These are phyloP conservation scores for Mesorhabditis sp. DNA, from an alignment of 2,888 invertebrate genomes.

Conservation along the genomic window DNA sequence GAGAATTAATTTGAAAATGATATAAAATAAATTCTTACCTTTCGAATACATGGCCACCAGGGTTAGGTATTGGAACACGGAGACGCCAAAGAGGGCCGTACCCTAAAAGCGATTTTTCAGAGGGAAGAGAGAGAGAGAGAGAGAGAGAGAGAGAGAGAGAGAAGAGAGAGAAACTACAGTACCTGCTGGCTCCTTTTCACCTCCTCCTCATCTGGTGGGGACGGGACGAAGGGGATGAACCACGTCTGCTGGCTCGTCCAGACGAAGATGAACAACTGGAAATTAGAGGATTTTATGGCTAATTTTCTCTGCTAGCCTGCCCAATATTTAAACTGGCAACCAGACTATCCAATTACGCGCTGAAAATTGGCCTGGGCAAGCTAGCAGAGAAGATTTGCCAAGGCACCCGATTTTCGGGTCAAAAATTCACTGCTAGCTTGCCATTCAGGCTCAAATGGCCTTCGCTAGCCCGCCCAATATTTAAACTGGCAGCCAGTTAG, in stretches of 20 bases:
- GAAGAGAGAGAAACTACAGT: background rate
- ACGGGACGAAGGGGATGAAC: slow-evolving; percentile 57
- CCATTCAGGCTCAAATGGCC: too few relatives aligned
- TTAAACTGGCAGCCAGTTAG: too few relatives aligned
- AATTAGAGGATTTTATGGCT: background rate
- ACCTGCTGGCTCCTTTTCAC: slow-evolving; percentile 69
- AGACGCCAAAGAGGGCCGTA: slow-evolving; percentile 74
- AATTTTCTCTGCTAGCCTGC: too few relatives aligned
- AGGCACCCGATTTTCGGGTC: too few relatives aligned
- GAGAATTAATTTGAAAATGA: background rate
- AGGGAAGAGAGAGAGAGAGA: background rate
- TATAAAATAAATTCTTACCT: slow-evolving; percentile 17
- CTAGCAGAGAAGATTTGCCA: too few relatives aligned
- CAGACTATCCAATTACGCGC: too few relatives aligned
- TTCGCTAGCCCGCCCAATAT: too few relatives aligned
- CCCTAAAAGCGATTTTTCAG: slow-evolving; percentile 63
- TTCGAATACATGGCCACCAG: slow-evolving; percentile 77
- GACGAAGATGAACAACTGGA: slow-evolving; percentile 48
- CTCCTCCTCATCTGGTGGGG: slow-evolving; percentile 63
- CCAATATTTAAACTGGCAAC: too few relatives aligned
- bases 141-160: background rate
- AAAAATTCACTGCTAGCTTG: too few relatives aligned
- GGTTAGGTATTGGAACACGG: slow-evolving; percentile 72
- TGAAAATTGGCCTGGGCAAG: too few relatives aligned
- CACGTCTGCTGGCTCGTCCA: slow-evolving; percentile 48